Percentiles rank a stretch among this genome's conserved stretches.
These are phyloP conservation scores for Eleginops maclovinus DNA, from an alignment of 2,113 vertebrate species.

Conservation along the genomic window DNA sequence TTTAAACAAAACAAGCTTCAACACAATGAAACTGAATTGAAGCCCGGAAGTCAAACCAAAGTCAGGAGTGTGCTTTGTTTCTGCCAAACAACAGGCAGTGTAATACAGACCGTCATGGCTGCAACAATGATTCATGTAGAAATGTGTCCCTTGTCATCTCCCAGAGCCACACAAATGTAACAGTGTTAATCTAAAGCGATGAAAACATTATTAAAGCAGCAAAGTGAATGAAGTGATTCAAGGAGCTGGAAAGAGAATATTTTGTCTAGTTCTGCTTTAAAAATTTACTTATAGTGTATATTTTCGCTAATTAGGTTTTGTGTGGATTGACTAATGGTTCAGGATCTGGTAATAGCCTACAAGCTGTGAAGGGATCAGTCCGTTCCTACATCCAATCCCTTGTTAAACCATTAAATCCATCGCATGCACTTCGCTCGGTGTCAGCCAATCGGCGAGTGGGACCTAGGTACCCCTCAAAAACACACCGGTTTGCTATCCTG, in stretches of 20 bases:
- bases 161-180: too few species aligned
- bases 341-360: too few species aligned
- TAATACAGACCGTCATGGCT: not conserved
- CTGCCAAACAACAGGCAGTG: not conserved
- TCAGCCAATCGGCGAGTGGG: too few species aligned
- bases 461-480: too few species aligned
- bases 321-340: not conserved
- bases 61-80: not conserved
- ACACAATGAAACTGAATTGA: not conserved
- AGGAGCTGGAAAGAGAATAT: not conserved
- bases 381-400: too few species aligned
- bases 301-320: too few species aligned
- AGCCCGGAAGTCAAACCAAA: slow-evolving; percentile 8
- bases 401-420: too few species aligned
- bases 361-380: too few species aligned
- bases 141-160: not conserved
- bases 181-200: not conserved
- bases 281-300: not conserved
- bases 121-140: not conserved
- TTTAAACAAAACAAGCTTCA: slow-evolving; percentile 14
- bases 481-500: too few species aligned
- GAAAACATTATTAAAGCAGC: not conserved
- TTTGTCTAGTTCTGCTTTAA: not conserved
- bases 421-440: too few species aligned
- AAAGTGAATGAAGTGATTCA: too few species aligned